These are phyloP conservation scores for Tillus elongatus DNA, from an alignment of 2,888 invertebrate genomes.

Conservation along the genomic window DNA sequence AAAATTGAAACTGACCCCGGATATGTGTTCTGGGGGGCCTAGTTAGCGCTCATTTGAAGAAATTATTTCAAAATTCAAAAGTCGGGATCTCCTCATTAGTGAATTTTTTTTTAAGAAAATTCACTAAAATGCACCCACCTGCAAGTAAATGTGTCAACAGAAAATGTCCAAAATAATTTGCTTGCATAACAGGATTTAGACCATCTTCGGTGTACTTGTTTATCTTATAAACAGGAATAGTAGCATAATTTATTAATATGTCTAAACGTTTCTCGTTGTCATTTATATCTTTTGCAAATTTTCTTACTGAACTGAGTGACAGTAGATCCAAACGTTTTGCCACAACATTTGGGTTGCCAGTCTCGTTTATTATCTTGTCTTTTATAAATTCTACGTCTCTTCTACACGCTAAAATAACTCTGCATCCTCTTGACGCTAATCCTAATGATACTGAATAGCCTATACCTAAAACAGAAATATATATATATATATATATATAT, in stretches of 20 bases:
- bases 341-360: constrained; percentile 31
- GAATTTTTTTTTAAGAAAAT: no score
- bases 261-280: constrained; percentile 46
- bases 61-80: no score
- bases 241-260: constrained; percentile 54
- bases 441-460: constrained; percentile 36
- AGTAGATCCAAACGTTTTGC: constrained; percentile 44
- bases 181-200: constrained; percentile 53
- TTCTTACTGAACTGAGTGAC: constrained; percentile 46
- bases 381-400: constrained; percentile 26
- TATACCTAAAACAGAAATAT: constrained; percentile 31
- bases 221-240: constrained; percentile 25
- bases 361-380: constrained; percentile 26
- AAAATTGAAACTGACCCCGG: no score
- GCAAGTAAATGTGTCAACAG: constrained; percentile 56
- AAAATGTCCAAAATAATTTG: constrained; percentile 63
- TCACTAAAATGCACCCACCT: constrained; percentile 32
- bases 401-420: constrained; percentile 45
- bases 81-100: no score
- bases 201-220: constrained; percentile 47
- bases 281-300: constrained; percentile 51
- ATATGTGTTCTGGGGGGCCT: no score
- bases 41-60: no score
- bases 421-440: constrained; percentile 42
- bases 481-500: constrained; percentile 12